Evolutionary conservation across 2,888 invertebrate species (phyloP).

Genomic region (Drosophila nr. medialis): DNA sequence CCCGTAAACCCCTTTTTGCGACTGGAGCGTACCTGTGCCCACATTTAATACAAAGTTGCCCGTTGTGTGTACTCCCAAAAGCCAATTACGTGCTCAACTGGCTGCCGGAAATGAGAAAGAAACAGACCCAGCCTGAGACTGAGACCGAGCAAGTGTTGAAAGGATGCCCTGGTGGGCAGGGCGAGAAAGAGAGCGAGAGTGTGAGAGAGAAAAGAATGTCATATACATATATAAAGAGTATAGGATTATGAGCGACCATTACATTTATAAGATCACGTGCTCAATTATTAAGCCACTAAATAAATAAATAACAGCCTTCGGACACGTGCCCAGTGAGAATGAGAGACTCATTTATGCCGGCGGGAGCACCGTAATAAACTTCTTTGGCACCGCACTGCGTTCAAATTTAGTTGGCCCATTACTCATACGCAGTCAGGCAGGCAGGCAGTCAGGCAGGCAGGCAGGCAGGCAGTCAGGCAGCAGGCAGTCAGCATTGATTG

Average conservation of each 20-base stretch:
- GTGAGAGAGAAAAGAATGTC: background rate
- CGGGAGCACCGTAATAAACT: slow-evolving; percentile 40
- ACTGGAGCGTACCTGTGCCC: slow-evolving; percentile 43
- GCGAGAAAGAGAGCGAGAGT: background rate
- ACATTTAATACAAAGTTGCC: slow-evolving; percentile 75
- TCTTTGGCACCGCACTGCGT: slow-evolving; percentile 7
- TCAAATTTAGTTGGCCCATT: slow-evolving; percentile 59
- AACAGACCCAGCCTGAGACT: background rate
- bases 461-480: background rate
- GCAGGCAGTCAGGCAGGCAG: too few species aligned
- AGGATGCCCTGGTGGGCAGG: background rate
- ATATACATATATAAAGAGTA: slow-evolving; percentile 10
- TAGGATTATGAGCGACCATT: slow-evolving; percentile 53
- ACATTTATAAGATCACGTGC: slow-evolving; percentile 79
- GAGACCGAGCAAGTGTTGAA: background rate
- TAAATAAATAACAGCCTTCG: slow-evolving; percentile 70
- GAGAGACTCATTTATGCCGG: background rate
- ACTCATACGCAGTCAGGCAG: slow-evolving; percentile 66
- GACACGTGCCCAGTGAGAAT: slow-evolving; percentile 61
- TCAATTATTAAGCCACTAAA: slow-evolving; percentile 80
- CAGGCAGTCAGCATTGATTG: slow-evolving; percentile 21
- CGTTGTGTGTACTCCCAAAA: slow-evolving; percentile 71
- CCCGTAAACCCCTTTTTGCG: slow-evolving; percentile 71
- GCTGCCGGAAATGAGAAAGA: slow-evolving; percentile 36
- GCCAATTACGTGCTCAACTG: slow-evolving; percentile 77